A percentile compares a stretch with the other conserved stretches of the same genome.
These are phyloP conservation scores for Hozukius guyotensis DNA, from an alignment of 2,797 vertebrate genomes.

Conservation along the genomic window DNA sequence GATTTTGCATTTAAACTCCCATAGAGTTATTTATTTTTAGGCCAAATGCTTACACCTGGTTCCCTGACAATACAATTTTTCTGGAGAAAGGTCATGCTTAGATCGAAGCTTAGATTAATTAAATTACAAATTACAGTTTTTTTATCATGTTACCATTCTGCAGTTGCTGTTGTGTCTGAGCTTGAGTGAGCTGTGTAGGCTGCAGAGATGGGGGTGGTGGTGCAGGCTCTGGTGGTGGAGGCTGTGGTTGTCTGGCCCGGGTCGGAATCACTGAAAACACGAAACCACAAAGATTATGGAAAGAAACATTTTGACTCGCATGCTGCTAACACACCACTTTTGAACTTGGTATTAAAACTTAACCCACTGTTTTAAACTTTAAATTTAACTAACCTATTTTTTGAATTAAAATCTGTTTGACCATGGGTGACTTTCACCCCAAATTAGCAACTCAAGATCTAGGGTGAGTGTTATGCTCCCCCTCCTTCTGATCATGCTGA, in stretches of 20 bases:
- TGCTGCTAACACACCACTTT: neutral
- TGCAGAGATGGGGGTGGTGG: conserved; percentile 77
- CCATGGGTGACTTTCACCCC: neutral
- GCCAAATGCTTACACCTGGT: neutral
- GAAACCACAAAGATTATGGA: neutral
- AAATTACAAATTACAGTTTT: neutral
- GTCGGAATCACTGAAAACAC: conserved; percentile 86
- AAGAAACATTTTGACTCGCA: neutral
- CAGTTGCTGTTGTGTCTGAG: conserved; percentile 89
- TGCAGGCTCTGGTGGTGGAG: conserved; percentile 84
- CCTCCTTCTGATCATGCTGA: too few relatives aligned
- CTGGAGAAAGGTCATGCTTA: neutral
- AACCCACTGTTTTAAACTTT: neutral
- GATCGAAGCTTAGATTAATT: neutral
- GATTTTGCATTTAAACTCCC: neutral
- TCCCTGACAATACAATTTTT: neutral
- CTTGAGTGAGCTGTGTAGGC: conserved; percentile 80
- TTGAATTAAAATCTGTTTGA: neutral
- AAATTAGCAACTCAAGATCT: neutral
- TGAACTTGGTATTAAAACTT: neutral
- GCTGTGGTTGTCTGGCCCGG: conserved; percentile 88
- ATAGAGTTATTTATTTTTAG: neutral
- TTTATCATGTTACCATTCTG: conserved; percentile 90
- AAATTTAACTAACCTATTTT: neutral
- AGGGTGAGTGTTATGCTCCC: neutral